Conservation (phyloP, 1,140 invertebrate species). For the Drosophila willistoni region DNA sequence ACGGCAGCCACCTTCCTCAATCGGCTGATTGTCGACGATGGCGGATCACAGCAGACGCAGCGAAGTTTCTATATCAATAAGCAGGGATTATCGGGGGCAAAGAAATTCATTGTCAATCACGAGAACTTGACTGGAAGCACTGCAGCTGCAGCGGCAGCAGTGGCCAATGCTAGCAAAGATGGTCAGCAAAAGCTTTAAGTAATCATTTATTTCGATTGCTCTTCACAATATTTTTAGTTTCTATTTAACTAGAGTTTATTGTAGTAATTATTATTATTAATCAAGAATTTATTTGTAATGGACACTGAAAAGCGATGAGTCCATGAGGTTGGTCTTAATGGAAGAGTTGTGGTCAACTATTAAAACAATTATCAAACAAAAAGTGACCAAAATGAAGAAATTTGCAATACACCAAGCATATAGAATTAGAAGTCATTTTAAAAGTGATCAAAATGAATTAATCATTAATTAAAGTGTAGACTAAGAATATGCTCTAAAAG, state of each 20-base stretch:
- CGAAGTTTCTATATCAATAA: conserved; percentile 76
- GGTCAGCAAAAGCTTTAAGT: conserved; percentile 74
- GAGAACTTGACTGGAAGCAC: conserved; percentile 44
- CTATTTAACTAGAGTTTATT: not conserved
- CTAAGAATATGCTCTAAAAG: too few species aligned
- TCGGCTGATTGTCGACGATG: conserved; percentile 64
- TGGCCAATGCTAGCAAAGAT: conserved; percentile 41
- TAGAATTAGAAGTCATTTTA: too few species aligned
- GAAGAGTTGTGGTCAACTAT: not conserved
- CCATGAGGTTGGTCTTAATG: not conserved
- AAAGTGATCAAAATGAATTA: too few species aligned
- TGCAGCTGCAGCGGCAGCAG: conserved; percentile 19
- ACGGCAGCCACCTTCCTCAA: conserved; percentile 68
- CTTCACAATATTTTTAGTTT: conserved; percentile 15
- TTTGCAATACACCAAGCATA: not conserved
- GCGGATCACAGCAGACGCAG: conserved; percentile 52
- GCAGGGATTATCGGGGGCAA: conserved; percentile 67
- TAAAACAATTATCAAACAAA: not conserved
- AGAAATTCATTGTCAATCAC: conserved; percentile 71
- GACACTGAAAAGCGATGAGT: not conserved
- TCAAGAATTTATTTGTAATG: not conserved
- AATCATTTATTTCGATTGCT: conserved; percentile 28
- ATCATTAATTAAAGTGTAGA: too few species aligned
- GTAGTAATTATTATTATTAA: not conserved
- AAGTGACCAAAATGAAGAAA: not conserved